Evolutionary conservation across 1,140 invertebrate species (phyloP).

Genomic region (Mesaphorura yosii): DNA sequence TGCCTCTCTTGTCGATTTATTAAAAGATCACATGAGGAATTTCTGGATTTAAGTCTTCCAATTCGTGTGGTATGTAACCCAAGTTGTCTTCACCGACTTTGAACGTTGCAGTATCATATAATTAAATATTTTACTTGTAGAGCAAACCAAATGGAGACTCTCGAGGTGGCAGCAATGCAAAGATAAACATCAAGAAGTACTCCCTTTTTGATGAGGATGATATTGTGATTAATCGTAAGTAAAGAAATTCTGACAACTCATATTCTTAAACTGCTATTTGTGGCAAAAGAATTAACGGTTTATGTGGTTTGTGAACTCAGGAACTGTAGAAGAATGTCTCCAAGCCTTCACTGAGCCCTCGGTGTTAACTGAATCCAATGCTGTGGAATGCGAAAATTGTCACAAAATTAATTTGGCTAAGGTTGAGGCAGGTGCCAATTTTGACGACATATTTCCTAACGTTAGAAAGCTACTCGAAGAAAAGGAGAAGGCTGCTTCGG

Average conservation of each 20-base stretch:
- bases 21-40: conserved; percentile 77
- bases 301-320: too few species aligned
- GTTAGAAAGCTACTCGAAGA: not conserved
- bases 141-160: conserved; percentile 1
- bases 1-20: conserved; percentile 78
- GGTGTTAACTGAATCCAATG: conserved; percentile 20
- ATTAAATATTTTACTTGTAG: not conserved
- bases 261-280: too few species aligned
- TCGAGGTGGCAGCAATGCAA: not conserved
- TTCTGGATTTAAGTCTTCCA: conserved; percentile 86
- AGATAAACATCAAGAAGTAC: conserved; percentile 9
- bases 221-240: conserved; percentile 18
- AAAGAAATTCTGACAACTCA: not conserved
- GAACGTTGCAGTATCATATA: not conserved
- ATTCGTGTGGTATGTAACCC: conserved; percentile 43
- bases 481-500: not conserved
- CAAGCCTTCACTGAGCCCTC: conserved; percentile 19
- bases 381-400: conserved; percentile 28
- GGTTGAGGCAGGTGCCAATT: conserved; percentile 12
- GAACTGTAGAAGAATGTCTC: conserved; percentile 19
- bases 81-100: not conserved
- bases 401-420: conserved; percentile 24
- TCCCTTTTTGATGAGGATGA: conserved; percentile 12
- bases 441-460: conserved; percentile 28
- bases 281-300: too few species aligned